phyloP scores from a whole-genome alignment of 2,888 invertebrate genomes.

The Parasteatoda lunata region DNA sequence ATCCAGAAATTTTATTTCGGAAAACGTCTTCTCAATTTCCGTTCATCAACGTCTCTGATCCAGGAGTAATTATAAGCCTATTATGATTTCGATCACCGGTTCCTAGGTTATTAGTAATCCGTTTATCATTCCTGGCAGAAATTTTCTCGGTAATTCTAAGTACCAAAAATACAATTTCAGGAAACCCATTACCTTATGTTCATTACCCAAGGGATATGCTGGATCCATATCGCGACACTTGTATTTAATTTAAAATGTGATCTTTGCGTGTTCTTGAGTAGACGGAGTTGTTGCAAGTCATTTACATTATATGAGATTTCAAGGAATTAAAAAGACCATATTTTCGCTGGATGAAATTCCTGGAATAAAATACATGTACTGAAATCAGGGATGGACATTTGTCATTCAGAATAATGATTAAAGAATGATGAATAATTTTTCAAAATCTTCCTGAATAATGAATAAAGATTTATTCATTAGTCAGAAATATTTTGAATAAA shows the following conservation, averaged over 20 bases:
- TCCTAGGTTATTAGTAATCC: conserved; percentile 30
- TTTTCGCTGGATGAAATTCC: not conserved
- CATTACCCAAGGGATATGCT: not conserved
- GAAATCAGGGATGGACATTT: no score
- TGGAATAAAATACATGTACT: not conserved
- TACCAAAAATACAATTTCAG: not conserved
- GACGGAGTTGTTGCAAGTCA: not conserved
- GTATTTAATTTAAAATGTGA: not conserved
- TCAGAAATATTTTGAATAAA: no score
- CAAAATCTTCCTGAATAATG: no score
- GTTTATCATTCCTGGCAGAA: conserved; percentile 12
- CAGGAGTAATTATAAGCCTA: conserved; percentile 33
- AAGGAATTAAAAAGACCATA: no score
- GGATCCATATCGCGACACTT: not conserved
- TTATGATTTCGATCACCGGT: conserved; percentile 21
- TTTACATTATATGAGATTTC: no score
- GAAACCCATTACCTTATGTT: not conserved
- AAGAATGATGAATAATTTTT: no score
- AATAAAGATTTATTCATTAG: no score
- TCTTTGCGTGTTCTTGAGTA: not conserved
- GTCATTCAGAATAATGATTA: no score
- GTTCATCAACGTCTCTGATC: not conserved
- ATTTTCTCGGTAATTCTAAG: not conserved
- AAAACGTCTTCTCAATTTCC: not conserved
- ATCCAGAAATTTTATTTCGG: not conserved